Conservation (phyloP, 2,113 vertebrate species). For the Rhinoptilus africanus region DNA sequence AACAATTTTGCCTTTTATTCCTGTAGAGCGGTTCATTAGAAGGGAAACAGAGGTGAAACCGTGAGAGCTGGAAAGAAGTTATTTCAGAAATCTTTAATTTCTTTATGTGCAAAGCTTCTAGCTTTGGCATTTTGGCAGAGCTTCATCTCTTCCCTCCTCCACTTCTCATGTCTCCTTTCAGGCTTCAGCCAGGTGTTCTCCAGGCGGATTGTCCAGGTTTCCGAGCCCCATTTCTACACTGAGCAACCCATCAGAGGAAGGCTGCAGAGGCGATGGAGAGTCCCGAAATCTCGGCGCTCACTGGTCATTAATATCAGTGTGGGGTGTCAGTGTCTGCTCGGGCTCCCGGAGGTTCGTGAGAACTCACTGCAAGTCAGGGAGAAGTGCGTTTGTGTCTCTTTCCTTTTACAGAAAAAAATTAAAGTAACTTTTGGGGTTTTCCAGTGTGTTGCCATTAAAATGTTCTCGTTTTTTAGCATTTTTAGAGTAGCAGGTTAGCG, state of each 20-base stretch:
- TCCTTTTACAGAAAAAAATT: not conserved
- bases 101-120: not conserved
- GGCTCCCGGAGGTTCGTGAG: not conserved
- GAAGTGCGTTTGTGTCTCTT: fast-evolving
- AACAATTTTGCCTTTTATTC: not conserved
- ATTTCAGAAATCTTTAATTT: not conserved
- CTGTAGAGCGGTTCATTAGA: not conserved
- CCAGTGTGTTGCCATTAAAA: not conserved
- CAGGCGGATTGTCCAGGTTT: not conserved
- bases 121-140: not conserved
- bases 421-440: not conserved
- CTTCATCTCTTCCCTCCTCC: not conserved
- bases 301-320: fast-evolving
- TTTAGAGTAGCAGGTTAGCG: not conserved
- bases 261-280: not conserved
- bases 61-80: not conserved
- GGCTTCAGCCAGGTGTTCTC: not conserved
- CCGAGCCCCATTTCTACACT: not conserved
- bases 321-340: not conserved
- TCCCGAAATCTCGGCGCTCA: not conserved
- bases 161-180: not conserved
- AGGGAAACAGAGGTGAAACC: fast-evolving
- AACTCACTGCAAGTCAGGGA: not conserved
- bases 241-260: not conserved
- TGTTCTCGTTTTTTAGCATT: not conserved